These are phyloP conservation scores for Andrena marginata DNA, from an alignment of 2,888 invertebrate genomes.

Conservation along the genomic window DNA sequence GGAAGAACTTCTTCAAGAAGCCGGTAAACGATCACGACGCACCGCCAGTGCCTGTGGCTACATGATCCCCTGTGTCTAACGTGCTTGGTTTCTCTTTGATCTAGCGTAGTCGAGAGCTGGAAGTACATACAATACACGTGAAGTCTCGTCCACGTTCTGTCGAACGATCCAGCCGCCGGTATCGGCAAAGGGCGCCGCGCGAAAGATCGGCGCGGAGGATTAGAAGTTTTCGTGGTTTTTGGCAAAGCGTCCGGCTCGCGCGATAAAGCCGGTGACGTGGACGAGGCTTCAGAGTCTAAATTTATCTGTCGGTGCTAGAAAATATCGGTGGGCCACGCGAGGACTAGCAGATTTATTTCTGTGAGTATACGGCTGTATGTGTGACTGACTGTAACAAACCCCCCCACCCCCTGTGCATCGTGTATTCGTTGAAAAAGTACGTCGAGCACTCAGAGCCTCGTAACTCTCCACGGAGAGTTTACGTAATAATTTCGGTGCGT, in stretches of 20 bases:
- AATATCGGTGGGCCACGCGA: slow-evolving; percentile 49
- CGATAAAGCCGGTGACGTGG: slow-evolving; percentile 43
- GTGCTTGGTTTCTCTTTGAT: slow-evolving; percentile 42
- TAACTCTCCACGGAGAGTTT: slow-evolving; percentile 15
- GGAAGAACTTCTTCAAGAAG: slow-evolving; percentile 99
- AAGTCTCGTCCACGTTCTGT: slow-evolving; percentile 32
- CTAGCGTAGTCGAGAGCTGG: slow-evolving; percentile 27
- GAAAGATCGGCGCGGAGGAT: neutral
- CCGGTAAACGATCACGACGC: slow-evolving; percentile 80
- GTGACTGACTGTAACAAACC: slow-evolving; percentile 17
- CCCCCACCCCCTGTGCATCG: slow-evolving; percentile 28
- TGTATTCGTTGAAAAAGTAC: slow-evolving; percentile 17
- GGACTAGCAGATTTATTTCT: slow-evolving; percentile 56
- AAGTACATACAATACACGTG: neutral
- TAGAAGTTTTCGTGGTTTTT: slow-evolving; percentile 35
- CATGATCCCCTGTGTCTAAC: slow-evolving; percentile 30
- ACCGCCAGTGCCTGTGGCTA: slow-evolving; percentile 40
- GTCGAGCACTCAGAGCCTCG: slow-evolving; percentile 13
- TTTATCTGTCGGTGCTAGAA: slow-evolving; percentile 65
- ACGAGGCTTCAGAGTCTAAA: slow-evolving; percentile 54
- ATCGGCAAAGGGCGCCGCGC: neutral
- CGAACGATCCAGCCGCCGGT: too few relatives aligned
- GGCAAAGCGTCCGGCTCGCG: slow-evolving; percentile 33
- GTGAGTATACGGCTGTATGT: slow-evolving; percentile 51
- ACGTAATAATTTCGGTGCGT: slow-evolving; percentile 22